Evolutionary conservation across 2,888 invertebrate genomes (phyloP).

Genomic region (Panopea generosa): DNA sequence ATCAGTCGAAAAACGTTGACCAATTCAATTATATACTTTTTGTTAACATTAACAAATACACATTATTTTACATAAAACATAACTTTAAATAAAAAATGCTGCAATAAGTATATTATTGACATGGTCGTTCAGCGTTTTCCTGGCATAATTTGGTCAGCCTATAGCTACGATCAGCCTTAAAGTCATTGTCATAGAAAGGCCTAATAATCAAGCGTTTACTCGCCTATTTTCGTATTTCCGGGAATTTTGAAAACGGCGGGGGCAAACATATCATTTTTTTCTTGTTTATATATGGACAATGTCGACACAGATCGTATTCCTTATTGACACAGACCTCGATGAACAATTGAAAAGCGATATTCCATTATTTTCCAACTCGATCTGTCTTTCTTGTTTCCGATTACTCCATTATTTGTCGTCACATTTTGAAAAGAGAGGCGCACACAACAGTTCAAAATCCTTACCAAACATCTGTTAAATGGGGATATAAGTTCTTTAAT

Average conservation of each 20-base stretch:
- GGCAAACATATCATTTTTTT: not conserved
- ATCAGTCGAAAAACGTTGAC: no score
- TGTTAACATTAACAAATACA: no score
- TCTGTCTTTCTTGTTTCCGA: constrained; percentile 70
- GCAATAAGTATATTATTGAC: no score
- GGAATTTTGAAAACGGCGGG: constrained; percentile 34
- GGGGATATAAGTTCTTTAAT: constrained; percentile 78
- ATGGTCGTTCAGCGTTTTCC: no score
- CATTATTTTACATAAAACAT: no score
- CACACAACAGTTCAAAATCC: constrained; percentile 39
- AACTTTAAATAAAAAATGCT: no score
- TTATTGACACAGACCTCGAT: constrained; percentile 66
- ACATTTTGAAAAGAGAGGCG: constrained; percentile 31
- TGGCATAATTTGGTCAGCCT: no score
- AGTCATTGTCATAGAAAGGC: no score
- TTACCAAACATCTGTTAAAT: constrained; percentile 63
- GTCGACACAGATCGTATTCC: constrained; percentile 68
- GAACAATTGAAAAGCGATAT: constrained; percentile 10
- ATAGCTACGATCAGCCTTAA: no score
- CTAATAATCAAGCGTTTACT: constrained; percentile 2
- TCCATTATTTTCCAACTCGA: constrained; percentile 49
- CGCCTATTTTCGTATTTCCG: constrained; percentile 24
- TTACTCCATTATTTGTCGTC: constrained; percentile 65
- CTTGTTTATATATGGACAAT: constrained; percentile 16
- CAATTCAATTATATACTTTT: no score